Evolutionary conservation across 2,888 invertebrate species (phyloP).

Genomic region (Melikaiella ostensackeni): DNA sequence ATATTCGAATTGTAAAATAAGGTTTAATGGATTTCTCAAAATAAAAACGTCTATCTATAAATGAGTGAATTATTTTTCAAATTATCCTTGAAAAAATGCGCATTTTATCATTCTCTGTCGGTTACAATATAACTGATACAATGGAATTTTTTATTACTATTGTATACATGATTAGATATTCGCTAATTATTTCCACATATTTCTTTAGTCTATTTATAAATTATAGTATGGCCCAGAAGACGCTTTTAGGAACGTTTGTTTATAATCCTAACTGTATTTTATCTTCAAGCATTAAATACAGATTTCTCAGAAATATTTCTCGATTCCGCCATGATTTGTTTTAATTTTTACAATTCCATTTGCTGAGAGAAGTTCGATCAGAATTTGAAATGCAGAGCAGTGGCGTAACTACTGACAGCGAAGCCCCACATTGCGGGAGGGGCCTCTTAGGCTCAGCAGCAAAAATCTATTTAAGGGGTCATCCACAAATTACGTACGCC

Average conservation of each 20-base stretch:
- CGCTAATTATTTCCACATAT: neutral
- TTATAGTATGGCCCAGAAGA: neutral
- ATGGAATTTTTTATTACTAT: neutral
- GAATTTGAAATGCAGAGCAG: neutral
- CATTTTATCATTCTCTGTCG: neutral
- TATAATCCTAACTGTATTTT: neutral
- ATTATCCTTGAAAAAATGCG: neutral
- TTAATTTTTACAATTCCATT: slow-evolving; percentile 9
- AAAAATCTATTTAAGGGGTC: no score
- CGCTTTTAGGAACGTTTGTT: neutral
- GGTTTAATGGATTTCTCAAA: neutral
- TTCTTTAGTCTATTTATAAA: neutral
- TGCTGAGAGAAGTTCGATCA: neutral
- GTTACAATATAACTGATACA: neutral
- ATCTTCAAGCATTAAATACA: neutral
- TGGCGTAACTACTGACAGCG: no score
- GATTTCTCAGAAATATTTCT: neutral
- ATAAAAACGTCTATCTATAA: neutral
- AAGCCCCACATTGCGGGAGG: no score
- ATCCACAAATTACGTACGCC: no score
- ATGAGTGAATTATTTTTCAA: neutral
- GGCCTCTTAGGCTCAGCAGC: no score
- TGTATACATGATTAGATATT: neutral
- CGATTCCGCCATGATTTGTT: neutral
- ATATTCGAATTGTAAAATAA: neutral